Base-by-base conservation (phyloP, 1,140 invertebrate species). In the Lordiphosa collinella region DNA sequence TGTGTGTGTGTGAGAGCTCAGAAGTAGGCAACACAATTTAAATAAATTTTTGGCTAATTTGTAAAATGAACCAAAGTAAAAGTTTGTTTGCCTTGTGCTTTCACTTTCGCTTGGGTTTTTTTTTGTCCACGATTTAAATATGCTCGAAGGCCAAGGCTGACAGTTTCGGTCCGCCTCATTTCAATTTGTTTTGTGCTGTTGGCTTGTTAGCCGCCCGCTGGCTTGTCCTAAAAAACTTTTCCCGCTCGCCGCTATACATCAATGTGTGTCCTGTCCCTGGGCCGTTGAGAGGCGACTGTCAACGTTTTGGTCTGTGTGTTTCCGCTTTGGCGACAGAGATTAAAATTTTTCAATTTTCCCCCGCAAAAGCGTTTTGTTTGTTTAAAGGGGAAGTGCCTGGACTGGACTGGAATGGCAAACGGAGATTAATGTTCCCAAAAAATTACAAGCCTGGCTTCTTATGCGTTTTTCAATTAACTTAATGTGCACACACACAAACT, bases 391-490 rank as follows among this genome's bases (percentile, higher is more conserved):
- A 55, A 56, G 46, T 58, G 49, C 16, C 51, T 31, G 25, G n/a
- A 50, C 43, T 69, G 75, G 60, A 73, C n/a, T n/a, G n/a, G n/a
- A 75, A 84, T 79, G 80, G 80, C 57, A 80, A 85, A 72, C 80
- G 80, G 80, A 85, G 80, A 85, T 85, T 85, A 85, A 85, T 85
- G 80, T 63, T 85, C 4, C 18, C 18, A 18, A 18, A 18, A 18
- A 18, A 4, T 18, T 18, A 18, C 18, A 1, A 13, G 51, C 46
- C 22, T 57, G 18, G 51, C 46, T 31, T 57, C 69, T 69, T 63
- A 80, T 65, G 72, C 70, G 67, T 65, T 82, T 84, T 84, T 73
- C 78, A 84, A 84, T 84, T 84, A 84, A 73, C 79, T 78, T 84
- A 84, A 84, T 84, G 78, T 73, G 56, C 73, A 84, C 78, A 40